Base-by-base conservation (phyloP, 2,888 invertebrate species). In the Leptopterna dolabrata region DNA sequence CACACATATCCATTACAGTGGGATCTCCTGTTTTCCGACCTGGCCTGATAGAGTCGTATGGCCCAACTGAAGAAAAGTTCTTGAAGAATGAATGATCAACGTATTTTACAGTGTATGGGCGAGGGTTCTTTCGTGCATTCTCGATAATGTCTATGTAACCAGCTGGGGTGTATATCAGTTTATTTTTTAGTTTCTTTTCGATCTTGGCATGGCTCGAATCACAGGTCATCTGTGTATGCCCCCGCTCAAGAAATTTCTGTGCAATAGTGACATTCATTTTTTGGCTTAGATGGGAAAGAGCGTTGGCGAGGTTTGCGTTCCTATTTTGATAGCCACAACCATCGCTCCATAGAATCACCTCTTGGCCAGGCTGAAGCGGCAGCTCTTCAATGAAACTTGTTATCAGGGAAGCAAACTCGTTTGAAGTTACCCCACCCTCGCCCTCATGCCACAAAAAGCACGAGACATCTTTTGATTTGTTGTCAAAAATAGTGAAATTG, bases 391-490 rank as follows among this genome's bases (percentile, higher is more conserved):
- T 84, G 76, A 88, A 78, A 47, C 78, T 63, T 19, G 29, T 70
- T 0, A 88, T 82, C 9, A 88, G 41, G 41, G 55, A 78, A 11
- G 30, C 19, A 87, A 88, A 87, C 43, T 80, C 45, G 30, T 87
- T 87, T 6, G 88, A 83, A 14, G n/a, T 14, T 14, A 81, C 81
- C 6, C 81, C 81, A 4, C 89, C 88, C 76, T 89, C 88, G 84
- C 80, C 88, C 86, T 90, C 90, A 71, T 90, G 89, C 90, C 90
- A 91, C 36, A 94, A 92, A 92, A 92, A 93, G 92, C 93, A 93
- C 92, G 92, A 92, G 92, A 93, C 92, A 91, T 92, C 92, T 92
- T 92, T 92, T 91, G 91, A 91, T 92, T 92, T 92, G 91, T 91
- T 91, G 2, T 36, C 36, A 36, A 36, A 36, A 36, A 36, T 36